A percentile compares a stretch with the other conserved stretches of the same genome.
Conservation (phyloP, 2,888 invertebrate genomes). For the Polia nebulosa region DNA sequence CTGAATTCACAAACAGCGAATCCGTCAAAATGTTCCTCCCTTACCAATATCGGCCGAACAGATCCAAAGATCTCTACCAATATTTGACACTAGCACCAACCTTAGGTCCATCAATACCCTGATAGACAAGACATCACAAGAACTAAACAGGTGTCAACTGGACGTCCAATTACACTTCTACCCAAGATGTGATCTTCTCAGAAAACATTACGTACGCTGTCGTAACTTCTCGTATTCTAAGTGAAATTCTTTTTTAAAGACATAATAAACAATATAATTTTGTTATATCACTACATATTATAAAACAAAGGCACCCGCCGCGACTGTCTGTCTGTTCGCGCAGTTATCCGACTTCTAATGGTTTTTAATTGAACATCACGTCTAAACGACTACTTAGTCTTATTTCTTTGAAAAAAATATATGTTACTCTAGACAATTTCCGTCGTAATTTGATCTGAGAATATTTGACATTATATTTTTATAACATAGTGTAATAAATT, state of each 20-base stretch:
- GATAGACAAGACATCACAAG: constrained; percentile 18
- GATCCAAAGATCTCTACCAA: not conserved
- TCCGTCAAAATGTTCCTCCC: not conserved
- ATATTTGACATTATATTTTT: too few species aligned
- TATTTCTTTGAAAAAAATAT: too few species aligned
- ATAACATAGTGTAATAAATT: too few species aligned
- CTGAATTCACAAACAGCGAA: too few species aligned
- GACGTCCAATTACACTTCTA: constrained; percentile 51
- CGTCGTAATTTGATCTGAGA: too few species aligned
- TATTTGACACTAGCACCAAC: constrained; percentile 8
- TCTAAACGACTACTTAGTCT: too few species aligned
- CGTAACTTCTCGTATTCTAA: constrained; percentile 32
- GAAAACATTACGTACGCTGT: constrained; percentile 50
- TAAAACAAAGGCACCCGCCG: too few species aligned
- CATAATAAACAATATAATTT: constrained; percentile 23
- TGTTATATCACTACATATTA: too few species aligned
- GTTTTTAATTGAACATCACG: too few species aligned
- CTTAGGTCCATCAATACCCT: constrained; percentile 14
- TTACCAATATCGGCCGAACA: not conserved
- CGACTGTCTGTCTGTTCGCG: too few species aligned
- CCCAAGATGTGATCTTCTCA: constrained; percentile 46
- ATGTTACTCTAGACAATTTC: too few species aligned
- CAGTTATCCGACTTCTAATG: too few species aligned
- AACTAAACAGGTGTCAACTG: constrained; percentile 56
- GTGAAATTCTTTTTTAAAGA: constrained; percentile 49